Evolutionary conservation across 2,888 invertebrate species (phyloP).

Genomic region (Aricia artaxerxes): DNA sequence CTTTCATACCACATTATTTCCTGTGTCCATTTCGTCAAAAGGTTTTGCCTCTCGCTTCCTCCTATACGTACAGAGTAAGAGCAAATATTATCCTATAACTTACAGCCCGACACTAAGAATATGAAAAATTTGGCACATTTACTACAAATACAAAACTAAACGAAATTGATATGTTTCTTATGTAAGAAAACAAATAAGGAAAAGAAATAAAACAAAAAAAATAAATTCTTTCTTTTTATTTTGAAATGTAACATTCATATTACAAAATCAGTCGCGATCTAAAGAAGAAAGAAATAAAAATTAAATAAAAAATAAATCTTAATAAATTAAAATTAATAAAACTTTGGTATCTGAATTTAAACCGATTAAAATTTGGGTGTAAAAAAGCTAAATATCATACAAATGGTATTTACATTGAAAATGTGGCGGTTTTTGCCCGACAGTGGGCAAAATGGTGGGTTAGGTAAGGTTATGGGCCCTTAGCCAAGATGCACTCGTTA

Average conservation of each 20-base stretch:
- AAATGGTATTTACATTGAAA: slow-evolving; percentile 65
- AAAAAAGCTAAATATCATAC: slow-evolving; percentile 69
- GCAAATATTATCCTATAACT: slow-evolving; percentile 34
- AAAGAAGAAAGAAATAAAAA: slow-evolving; percentile 53
- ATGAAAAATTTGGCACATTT: slow-evolving; percentile 44
- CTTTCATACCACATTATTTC: neutral
- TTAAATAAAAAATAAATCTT: slow-evolving; percentile 62
- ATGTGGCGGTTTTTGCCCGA: neutral
- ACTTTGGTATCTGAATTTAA: slow-evolving; percentile 80
- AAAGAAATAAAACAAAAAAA: slow-evolving; percentile 63
- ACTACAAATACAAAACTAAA: slow-evolving; percentile 37
- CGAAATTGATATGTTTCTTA: slow-evolving; percentile 41
- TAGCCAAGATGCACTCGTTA: neutral
- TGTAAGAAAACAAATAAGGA: slow-evolving; percentile 46
- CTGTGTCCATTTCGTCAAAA: neutral
- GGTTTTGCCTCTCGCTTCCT: neutral
- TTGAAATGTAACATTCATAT: slow-evolving; percentile 73
- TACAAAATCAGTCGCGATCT: slow-evolving; percentile 41
- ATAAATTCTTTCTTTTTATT: slow-evolving; percentile 65
- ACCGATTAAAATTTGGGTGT: slow-evolving; percentile 75
- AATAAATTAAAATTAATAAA: slow-evolving; percentile 75
- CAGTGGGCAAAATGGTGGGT: slow-evolving; percentile 7
- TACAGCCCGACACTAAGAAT: slow-evolving; percentile 37
- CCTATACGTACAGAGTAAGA: slow-evolving; percentile 1
- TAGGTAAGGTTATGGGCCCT: neutral